Evolutionary conservation across 2,888 invertebrate genomes (phyloP).

Genomic region (Ormyrus thymus): DNA sequence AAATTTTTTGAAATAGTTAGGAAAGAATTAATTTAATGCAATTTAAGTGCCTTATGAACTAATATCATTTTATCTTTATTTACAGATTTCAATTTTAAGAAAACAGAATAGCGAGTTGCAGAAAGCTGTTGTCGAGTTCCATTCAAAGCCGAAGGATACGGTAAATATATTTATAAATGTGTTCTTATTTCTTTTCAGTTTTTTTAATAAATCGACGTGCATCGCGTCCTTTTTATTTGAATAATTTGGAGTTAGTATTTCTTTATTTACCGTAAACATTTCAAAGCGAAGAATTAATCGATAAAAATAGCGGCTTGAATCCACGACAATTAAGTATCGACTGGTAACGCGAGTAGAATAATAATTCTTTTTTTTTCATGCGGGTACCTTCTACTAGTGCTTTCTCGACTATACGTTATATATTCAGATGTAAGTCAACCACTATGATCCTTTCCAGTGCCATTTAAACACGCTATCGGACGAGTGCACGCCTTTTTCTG

Average conservation of each 20-base stretch:
- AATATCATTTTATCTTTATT: conserved; percentile 7
- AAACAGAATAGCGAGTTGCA: conserved; percentile 71
- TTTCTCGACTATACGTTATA: conserved; percentile 5
- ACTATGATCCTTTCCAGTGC: conserved; percentile 11
- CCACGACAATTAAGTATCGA: conserved; percentile 49
- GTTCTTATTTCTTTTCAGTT: not conserved
- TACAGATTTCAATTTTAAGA: conserved; percentile 70
- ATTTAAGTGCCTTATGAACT: too few relatives aligned
- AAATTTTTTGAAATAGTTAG: too few relatives aligned
- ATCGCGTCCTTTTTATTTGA: not conserved
- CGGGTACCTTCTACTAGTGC: conserved; percentile 44
- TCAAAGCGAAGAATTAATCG: conserved; percentile 15
- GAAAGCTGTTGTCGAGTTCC: conserved; percentile 69
- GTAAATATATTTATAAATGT: conserved; percentile 61
- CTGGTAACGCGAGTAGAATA: conserved; percentile 38
- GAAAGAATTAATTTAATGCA: too few relatives aligned
- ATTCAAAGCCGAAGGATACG: conserved; percentile 66
- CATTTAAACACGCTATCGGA: not conserved
- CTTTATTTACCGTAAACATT: conserved; percentile 1
- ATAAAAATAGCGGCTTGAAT: conserved; percentile 28
- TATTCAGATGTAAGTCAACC: conserved; percentile 7
- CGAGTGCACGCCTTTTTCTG: too few relatives aligned
- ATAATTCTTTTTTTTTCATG: conserved; percentile 38
- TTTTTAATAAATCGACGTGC: not conserved
- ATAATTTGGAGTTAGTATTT: not conserved